Evolutionary conservation across 2,888 invertebrate species (phyloP).

Genomic region (Drosophila siamana): DNA sequence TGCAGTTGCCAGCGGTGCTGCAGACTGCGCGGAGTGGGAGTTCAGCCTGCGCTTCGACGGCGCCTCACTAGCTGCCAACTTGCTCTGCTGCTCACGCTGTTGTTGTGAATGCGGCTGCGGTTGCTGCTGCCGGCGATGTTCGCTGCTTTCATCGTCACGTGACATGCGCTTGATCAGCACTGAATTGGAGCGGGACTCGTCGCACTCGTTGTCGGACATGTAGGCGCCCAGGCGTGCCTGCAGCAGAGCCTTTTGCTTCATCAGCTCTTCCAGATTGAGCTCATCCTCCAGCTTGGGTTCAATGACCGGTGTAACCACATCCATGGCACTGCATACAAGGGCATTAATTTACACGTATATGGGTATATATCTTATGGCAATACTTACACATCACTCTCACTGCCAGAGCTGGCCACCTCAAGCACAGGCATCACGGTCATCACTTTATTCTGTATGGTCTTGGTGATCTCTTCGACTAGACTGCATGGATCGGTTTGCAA

Average conservation of each 20-base stretch:
- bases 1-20: constrained; percentile 75
- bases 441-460: constrained; percentile 84
- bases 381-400: constrained; percentile 87
- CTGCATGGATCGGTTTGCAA: constrained; percentile 86
- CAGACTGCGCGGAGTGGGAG: constrained; percentile 55
- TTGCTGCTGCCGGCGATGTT: constrained; percentile 27
- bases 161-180: constrained; percentile 41
- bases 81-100: constrained; percentile 28
- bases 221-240: constrained; percentile 93
- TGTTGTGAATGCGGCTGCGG: constrained; percentile 6
- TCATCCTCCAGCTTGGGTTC: constrained; percentile 91
- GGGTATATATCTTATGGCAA: not conserved
- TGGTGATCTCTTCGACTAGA: constrained; percentile 86
- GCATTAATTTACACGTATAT: not conserved
- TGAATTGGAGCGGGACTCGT: constrained; percentile 83
- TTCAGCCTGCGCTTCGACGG: constrained; percentile 40
- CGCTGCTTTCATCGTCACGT: constrained; percentile 41
- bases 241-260: constrained; percentile 94
- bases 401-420: constrained; percentile 90
- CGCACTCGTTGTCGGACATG: constrained; percentile 89
- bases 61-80: constrained; percentile 38
- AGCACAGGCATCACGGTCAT: constrained; percentile 83
- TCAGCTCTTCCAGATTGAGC: constrained; percentile 94
- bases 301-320: constrained; percentile 90
- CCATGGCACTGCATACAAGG: constrained; percentile 84